These are phyloP conservation scores for Drosophila nr. fundita DNA, from an alignment of 2,888 invertebrate species.

Conservation along the genomic window DNA sequence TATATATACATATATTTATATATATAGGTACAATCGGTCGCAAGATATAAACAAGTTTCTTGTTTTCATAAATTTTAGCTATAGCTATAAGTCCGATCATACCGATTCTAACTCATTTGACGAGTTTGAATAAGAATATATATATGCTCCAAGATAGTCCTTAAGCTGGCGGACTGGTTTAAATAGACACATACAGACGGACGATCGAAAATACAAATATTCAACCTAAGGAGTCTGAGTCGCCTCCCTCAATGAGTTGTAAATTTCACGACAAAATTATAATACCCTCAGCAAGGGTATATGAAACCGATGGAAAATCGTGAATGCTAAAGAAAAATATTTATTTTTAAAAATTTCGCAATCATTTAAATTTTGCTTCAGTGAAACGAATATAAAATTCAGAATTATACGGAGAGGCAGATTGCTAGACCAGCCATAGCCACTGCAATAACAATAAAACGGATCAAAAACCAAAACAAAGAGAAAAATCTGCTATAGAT, in stretches of 20 bases:
- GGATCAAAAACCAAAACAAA: constrained; percentile 49
- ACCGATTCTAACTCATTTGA: background rate
- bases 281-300: background rate
- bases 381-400: constrained; percentile 45
- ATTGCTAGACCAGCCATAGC: constrained; percentile 34
- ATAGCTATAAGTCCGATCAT: background rate
- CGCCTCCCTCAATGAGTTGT: background rate
- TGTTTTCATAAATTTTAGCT: background rate
- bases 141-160: background rate
- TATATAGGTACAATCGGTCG: background rate
- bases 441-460: constrained; percentile 39
- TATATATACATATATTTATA: background rate
- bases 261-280: background rate
- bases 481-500: constrained; percentile 25
- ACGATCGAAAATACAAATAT: background rate
- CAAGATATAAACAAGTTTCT: background rate
- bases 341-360: constrained; percentile 81
- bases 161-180: background rate
- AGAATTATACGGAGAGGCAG: constrained; percentile 30
- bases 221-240: background rate
- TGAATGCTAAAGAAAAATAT: constrained; percentile 67
- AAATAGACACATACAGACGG: background rate
- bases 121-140: background rate
- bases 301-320: constrained; percentile 46
- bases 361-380: constrained; percentile 69